These are phyloP conservation scores for Ascaphus truei DNA, from an alignment of 2,113 vertebrate species.

Conservation along the genomic window DNA sequence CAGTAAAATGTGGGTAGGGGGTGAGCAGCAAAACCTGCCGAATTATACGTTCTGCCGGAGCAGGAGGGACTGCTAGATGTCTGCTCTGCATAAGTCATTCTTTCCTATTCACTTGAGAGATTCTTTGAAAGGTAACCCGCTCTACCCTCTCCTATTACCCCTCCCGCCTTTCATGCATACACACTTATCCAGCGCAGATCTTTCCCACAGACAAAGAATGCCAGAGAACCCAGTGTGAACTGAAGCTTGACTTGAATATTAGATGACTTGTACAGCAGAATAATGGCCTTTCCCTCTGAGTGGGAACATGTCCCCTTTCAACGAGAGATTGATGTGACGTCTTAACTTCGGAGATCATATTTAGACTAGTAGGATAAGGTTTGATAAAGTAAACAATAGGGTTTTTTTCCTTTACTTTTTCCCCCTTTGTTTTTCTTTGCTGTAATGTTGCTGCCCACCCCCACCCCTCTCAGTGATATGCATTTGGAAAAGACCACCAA, in stretches of 20 bases:
- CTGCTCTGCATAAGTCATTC: conserved; percentile 14
- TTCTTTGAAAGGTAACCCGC: conserved; percentile 21
- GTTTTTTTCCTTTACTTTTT: conserved; percentile 23
- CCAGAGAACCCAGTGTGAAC: conserved; percentile 31
- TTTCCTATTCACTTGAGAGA: conserved; percentile 15
- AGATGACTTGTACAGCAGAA: conserved; percentile 16
- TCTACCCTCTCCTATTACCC: conserved; percentile 5
- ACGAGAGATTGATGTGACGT: not conserved
- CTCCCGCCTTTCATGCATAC: conserved; percentile 6
- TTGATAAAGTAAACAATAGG: conserved; percentile 30
- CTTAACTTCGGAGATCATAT: conserved; percentile 36
- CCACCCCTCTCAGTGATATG: conserved; percentile 7
- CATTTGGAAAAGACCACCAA: conserved; percentile 66
- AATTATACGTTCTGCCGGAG: conserved; percentile 1
- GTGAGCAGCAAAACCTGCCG: not conserved
- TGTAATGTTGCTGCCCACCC: not conserved
- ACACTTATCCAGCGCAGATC: conserved; percentile 29
- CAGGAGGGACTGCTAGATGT: not conserved
- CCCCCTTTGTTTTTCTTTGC: too few relatives aligned
- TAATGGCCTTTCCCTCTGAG: conserved; percentile 15
- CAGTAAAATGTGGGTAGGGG: not conserved
- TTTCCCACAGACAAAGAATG: conserved; percentile 36
- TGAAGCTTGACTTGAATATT: conserved; percentile 35
- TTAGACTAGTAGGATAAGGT: not conserved
- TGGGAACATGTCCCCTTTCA: conserved; percentile 26